Conservation (phyloP, 2,888 invertebrate species). For the Eupithecia vulgata region DNA sequence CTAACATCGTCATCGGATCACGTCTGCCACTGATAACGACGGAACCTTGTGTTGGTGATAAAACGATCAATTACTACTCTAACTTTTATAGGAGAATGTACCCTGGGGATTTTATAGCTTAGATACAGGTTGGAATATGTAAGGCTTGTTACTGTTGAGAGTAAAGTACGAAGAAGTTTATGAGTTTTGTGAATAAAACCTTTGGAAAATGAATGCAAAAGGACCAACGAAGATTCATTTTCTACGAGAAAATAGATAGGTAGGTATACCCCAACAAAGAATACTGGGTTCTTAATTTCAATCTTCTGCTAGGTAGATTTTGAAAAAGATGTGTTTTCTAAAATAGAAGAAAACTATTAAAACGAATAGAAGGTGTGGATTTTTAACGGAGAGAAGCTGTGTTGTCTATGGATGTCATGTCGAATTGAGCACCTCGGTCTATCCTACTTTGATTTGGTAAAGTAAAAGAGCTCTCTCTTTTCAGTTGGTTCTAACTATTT, state of each 20-base stretch:
- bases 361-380: no score
- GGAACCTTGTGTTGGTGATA: constrained; percentile 62
- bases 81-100: constrained; percentile 44
- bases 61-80: constrained; percentile 54
- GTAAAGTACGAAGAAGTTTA: neutral
- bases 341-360: no score
- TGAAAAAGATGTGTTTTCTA: no score
- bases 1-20: constrained; percentile 52
- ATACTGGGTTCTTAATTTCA: neutral
- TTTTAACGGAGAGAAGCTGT: no score
- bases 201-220: neutral
- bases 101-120: neutral
- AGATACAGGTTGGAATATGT: constrained; percentile 3
- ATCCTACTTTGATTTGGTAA: no score
- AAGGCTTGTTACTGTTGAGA: neutral
- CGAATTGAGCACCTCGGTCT: no score
- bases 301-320: no score
- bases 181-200: neutral
- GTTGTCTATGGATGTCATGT: no score
- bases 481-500: no score
- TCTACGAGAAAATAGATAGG: neutral
- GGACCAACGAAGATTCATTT: neutral
- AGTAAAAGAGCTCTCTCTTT: no score
- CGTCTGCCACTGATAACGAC: constrained; percentile 62
- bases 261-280: neutral